Evolutionary conservation across 2,113 vertebrate genomes (phyloP), one percentile per base, ranked within the genome.

Genomic region (Gallinago undulata): DNA sequence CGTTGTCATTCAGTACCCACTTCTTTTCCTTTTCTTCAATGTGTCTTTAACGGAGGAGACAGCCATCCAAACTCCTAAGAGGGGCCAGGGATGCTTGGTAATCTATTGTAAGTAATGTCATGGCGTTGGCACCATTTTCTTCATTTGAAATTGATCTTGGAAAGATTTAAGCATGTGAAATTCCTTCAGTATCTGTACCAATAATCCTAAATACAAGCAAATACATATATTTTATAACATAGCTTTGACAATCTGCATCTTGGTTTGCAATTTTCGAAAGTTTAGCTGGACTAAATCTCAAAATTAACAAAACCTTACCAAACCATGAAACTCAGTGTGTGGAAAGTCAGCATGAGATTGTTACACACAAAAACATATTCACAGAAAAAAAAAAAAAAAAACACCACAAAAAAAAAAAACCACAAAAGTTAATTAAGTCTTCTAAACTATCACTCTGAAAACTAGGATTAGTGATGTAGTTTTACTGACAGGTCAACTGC

Each of bases 1-100:
- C 0, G 1, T 43, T 6, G 80, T 84, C 4, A 0, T 30, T 48
- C 31, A 19, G 5, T 19, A 63, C 7, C 2, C 24, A 28, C 25
- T 78, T 73, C 39, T 69, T 30, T 27, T 77, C 13, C 13, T 74
- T 77, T 89, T 81, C 16, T 53, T 6, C 4, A 11, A 11, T 1
- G 1, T 31, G 6, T 7, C 21, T 79, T 5, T 24, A 37, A 68
- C 27, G 17, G 7, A 72, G 14, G 6, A 48, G 16, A 21, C 3
- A 69, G 10, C 39, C 9, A 25, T 24, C 9, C 56, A 59, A 57
- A 83, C 5, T 56, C 6, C 5, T 64, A 24, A 30, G 2, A 43
- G 9, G 17, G 7, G 15, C 6, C 5, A 6, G 4, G 4, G 6
- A 25, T 76, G 2, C 10, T 69, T 72, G 28, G 33, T 25, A 18